Evolutionary conservation across 2,797 vertebrate genomes (phyloP).

Genomic region (Catharus ustulatus): DNA sequence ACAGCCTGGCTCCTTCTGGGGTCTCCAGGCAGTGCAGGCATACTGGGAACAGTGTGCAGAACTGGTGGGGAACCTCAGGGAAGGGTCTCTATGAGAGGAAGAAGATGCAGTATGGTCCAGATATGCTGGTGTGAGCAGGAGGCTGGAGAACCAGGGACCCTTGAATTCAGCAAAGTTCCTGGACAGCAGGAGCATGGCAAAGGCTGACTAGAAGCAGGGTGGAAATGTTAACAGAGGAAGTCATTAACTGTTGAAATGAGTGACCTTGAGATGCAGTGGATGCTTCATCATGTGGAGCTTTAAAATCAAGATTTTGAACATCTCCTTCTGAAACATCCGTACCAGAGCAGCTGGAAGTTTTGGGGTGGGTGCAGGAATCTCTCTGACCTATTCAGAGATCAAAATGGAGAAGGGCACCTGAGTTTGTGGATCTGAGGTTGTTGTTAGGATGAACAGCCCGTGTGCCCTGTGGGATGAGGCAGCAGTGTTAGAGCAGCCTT

Average conservation of each 20-base stretch:
- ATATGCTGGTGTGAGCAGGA: background rate
- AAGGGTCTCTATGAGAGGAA: background rate
- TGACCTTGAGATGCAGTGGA: background rate
- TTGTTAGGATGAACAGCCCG: background rate
- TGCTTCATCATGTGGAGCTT: background rate
- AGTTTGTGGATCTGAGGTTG: background rate
- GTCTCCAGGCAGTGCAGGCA: background rate
- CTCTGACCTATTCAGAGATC: background rate
- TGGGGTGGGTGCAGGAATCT: background rate
- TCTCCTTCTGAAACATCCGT: background rate
- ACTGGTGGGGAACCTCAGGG: background rate
- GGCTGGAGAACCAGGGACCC: background rate
- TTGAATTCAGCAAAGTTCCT: background rate
- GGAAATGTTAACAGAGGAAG: background rate
- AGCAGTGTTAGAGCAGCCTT: background rate
- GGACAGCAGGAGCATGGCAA: background rate
- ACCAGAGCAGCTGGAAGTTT: background rate
- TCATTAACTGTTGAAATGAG: background rate
- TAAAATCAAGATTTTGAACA: background rate
- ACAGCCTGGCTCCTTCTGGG: background rate
- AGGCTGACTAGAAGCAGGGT: background rate
- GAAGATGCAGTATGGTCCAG: background rate
- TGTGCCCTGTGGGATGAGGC: background rate
- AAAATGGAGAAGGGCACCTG: background rate
- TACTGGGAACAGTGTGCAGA: background rate